Conservation (phyloP, 2,888 invertebrate genomes). For the Drosophila suboccidentalis region DNA sequence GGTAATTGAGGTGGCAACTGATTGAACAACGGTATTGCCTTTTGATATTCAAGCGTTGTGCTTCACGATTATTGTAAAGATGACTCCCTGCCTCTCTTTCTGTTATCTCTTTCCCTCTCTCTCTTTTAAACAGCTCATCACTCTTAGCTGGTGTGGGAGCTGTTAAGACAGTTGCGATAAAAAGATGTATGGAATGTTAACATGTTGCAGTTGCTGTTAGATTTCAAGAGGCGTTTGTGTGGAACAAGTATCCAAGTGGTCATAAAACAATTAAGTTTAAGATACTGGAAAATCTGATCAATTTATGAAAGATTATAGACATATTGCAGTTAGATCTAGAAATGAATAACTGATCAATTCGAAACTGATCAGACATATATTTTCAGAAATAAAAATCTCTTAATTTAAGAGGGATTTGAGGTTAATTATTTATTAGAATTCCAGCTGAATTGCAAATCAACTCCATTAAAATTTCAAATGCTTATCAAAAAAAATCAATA, state of each 20-base stretch:
- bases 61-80: slow-evolving; percentile 52
- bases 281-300: background rate
- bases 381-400: too few species aligned
- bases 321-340: too few species aligned
- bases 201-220: slow-evolving; percentile 20
- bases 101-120: background rate
- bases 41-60: slow-evolving; percentile 66
- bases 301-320: background rate
- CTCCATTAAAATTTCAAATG: too few species aligned
- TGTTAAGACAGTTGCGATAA: background rate
- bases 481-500: too few species aligned
- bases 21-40: slow-evolving; percentile 49
- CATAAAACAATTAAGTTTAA: slow-evolving; percentile 6
- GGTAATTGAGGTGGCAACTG: slow-evolving; percentile 63
- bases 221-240: slow-evolving; percentile 26
- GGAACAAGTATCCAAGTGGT: slow-evolving; percentile 50
- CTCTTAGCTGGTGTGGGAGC: slow-evolving; percentile 12
- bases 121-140: background rate
- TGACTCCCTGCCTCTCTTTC: background rate
- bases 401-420: too few species aligned
- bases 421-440: too few species aligned
- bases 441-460: background rate
- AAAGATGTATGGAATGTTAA: slow-evolving; percentile 35
- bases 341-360: too few species aligned
- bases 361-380: too few species aligned